Conservation (phyloP, 2,888 invertebrate species). For the Atherix ibis region DNA sequence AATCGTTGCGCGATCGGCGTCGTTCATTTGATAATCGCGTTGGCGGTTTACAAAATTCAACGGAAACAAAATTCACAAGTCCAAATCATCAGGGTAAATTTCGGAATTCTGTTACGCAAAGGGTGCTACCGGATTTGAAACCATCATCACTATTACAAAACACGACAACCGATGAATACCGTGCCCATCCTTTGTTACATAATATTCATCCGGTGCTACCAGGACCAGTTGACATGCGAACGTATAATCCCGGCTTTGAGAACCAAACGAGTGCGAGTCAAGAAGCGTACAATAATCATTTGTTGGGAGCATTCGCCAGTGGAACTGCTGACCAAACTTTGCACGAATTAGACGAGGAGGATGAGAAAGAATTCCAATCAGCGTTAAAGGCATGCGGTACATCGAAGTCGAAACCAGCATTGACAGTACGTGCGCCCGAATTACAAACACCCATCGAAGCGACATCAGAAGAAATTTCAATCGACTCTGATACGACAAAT, state of each 20-base stretch:
- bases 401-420: conserved; percentile 19
- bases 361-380: conserved; percentile 59
- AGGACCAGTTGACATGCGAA: conserved; percentile 81
- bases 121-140: conserved; percentile 29
- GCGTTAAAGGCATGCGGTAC: conserved; percentile 45
- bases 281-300: conserved; percentile 46
- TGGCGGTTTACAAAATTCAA: conserved; percentile 3
- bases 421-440: conserved; percentile 4
- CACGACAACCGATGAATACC: conserved; percentile 10
- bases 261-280: conserved; percentile 34
- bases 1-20: conserved; percentile 64
- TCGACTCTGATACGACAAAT: conserved; percentile 34
- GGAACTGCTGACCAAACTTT: conserved; percentile 53
- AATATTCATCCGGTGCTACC: conserved; percentile 57
- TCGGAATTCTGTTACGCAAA: conserved; percentile 10
- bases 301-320: conserved; percentile 48
- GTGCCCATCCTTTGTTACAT: conserved; percentile 33
- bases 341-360: conserved; percentile 61
- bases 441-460: conserved; percentile 22
- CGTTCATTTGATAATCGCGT: conserved; percentile 53
- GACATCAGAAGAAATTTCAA: conserved; percentile 33
- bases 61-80: conserved; percentile 17
- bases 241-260: conserved; percentile 46
- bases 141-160: conserved; percentile 31
- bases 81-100: conserved; percentile 18